Base-by-base conservation (phyloP, 2,888 invertebrate genomes). In the Scotopteryx bipunctaria region DNA sequence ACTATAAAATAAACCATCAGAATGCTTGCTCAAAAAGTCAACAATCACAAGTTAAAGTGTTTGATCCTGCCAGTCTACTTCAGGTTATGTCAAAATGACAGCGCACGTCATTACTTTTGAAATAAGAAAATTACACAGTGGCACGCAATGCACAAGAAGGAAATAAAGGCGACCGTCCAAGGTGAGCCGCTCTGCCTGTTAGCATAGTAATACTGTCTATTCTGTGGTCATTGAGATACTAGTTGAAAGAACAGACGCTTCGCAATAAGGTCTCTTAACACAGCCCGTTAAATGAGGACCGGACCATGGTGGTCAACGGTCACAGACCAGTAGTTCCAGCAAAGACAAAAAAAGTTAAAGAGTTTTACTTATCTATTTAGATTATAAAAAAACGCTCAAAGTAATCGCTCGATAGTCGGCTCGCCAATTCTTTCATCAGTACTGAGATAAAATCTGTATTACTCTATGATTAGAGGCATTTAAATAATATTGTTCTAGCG, bases 181-280 rank as follows among this genome's bases (percentile, higher is more conserved):
- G 89, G 89, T 77, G 78, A 88, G 74, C 87, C 69, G 76, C 85
- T 61, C 58, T 69, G 76, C 70, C 67, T 73, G 75, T 76, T 78
- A 76, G 68, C 71, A 41, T 9, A 23, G 35, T 16, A 11, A 9
- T 31, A 42, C 32, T 43, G 11, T 5, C 9, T 45, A 37, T 13
- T 45, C 53, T 47, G 43, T 43, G 42, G 29, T 14, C 4, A 8
- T 32, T 6, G n/a, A n/a, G n/a, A n/a, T n/a, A n/a, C n/a, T n/a
- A n/a, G n/a, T n/a, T n/a, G n/a, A n/a, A n/a, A n/a, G n/a, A n/a
- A n/a, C n/a, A n/a, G n/a, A n/a, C n/a, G n/a, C n/a, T n/a, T n/a
- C n/a, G n/a, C n/a, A n/a, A n/a, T n/a, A n/a, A n/a, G n/a, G n/a
- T n/a, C n/a, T n/a, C n/a, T n/a, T n/a, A n/a, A n/a, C n/a, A n/a